Evolutionary conservation across 1,140 invertebrate genomes (phyloP).

Genomic region (Drosophila fuyamai): DNA sequence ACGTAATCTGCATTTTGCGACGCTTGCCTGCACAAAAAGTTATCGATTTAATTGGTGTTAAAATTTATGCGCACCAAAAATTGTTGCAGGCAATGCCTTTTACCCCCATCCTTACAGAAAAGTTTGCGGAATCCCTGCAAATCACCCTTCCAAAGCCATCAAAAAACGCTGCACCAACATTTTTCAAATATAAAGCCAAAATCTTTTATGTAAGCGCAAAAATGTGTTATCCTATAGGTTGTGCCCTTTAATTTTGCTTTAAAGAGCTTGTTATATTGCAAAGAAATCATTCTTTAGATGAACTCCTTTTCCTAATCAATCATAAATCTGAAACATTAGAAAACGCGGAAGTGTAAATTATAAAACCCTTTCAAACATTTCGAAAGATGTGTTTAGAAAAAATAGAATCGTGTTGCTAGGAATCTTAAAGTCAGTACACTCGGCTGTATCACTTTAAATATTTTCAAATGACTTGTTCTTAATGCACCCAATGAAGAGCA

Average conservation of each 20-base stretch:
- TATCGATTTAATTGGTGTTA: constrained; percentile 63
- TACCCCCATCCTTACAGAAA: background rate
- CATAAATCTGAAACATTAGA: too few species aligned
- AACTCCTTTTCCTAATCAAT: too few species aligned
- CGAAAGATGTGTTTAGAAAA: too few species aligned
- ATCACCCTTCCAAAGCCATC: constrained; percentile 21
- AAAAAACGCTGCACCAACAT: constrained; percentile 44
- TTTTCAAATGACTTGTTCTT: constrained; percentile 4
- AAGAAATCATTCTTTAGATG: too few species aligned
- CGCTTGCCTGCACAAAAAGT: constrained; percentile 44
- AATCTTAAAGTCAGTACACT: background rate
- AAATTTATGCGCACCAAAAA: constrained; percentile 54
- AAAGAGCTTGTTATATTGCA: background rate
- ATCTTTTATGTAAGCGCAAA: background rate
- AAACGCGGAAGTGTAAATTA: too few species aligned
- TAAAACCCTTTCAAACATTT: too few species aligned
- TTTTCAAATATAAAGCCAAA: constrained; percentile 38
- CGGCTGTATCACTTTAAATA: too few species aligned
- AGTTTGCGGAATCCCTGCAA: constrained; percentile 29
- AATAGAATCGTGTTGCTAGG: background rate
- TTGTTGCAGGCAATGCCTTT: background rate
- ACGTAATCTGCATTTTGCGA: constrained; percentile 52
- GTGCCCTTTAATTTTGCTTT: constrained; percentile 4
- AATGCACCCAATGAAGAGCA: background rate
- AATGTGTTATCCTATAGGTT: background rate